A percentile compares a stretch with the other conserved stretches of the same genome.
These are phyloP conservation scores for Pitangus sulphuratus DNA, from an alignment of 2,797 vertebrate species.

Conservation along the genomic window DNA sequence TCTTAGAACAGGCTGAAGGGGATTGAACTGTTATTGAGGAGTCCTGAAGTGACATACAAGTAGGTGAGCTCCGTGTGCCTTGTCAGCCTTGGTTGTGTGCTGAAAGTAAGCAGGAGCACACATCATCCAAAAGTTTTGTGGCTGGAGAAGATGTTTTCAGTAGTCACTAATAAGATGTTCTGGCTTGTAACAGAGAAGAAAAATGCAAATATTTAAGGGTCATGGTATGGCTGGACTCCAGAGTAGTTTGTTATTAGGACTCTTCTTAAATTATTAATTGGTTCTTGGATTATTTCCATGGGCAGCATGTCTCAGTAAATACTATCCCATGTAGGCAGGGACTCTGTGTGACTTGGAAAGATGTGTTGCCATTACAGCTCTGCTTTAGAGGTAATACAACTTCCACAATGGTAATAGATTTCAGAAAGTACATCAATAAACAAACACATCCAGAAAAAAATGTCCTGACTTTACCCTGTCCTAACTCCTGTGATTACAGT, in stretches of 20 bases:
- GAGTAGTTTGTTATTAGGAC: not conserved
- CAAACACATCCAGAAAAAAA: not conserved
- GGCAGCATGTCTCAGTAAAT: not conserved
- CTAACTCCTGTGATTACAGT: not conserved
- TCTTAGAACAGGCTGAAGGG: not conserved
- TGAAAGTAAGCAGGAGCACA: not conserved
- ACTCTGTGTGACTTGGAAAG: not conserved
- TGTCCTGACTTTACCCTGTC: not conserved
- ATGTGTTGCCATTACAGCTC: not conserved
- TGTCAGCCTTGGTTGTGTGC: not conserved
- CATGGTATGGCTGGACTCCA: not conserved
- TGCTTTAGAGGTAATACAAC: not conserved
- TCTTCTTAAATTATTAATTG: not conserved
- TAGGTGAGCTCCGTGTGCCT: not conserved
- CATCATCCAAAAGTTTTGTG: not conserved
- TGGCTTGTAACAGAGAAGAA: not conserved
- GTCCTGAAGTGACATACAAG: not conserved
- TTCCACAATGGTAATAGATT: not conserved
- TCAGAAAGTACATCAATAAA: not conserved
- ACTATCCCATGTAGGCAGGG: not conserved
- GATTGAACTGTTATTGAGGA: not conserved
- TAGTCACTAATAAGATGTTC: not conserved
- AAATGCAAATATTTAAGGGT: accelerated
- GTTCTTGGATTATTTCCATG: not conserved
- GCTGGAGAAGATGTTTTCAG: not conserved